phyloP scores from a whole-genome alignment of 2,113 vertebrate species.

The Marcusenius ussheri region DNA sequence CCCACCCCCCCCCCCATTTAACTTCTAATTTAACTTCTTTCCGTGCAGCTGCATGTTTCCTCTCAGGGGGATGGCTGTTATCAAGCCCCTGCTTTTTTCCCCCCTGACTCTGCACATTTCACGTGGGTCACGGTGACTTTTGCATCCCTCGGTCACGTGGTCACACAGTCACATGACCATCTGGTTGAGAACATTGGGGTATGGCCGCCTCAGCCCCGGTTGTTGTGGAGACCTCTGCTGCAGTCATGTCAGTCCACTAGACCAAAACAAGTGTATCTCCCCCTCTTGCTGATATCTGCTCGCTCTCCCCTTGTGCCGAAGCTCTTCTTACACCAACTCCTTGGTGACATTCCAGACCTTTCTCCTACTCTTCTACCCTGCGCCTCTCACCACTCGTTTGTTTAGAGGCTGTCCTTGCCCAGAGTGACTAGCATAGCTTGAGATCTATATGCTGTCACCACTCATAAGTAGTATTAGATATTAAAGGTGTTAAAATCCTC shows the following conservation, averaged over 20 bases:
- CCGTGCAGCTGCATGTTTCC: constrained; percentile 8
- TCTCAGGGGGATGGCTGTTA: background rate
- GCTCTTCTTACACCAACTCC: background rate
- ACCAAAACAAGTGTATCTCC: background rate
- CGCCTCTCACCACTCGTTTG: background rate
- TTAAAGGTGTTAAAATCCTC: background rate
- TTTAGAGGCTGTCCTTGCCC: background rate
- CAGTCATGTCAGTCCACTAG: background rate
- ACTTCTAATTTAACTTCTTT: constrained; percentile 1
- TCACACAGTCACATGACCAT: background rate
- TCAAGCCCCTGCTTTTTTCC: background rate
- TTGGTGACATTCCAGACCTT: background rate
- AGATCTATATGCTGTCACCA: background rate
- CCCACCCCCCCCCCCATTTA: background rate
- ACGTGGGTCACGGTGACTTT: constrained; percentile 16
- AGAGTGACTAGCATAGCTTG: background rate
- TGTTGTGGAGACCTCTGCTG: too few relatives aligned
- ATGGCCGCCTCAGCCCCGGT: background rate
- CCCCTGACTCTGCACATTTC: background rate
- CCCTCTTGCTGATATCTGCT: background rate
- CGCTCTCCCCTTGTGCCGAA: background rate
- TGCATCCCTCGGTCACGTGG: background rate
- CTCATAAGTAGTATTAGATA: background rate
- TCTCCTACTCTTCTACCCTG: background rate
- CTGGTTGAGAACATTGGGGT: background rate